Base-by-base conservation (phyloP, 1,140 invertebrate genomes). In the Drosophila busckii region DNA sequence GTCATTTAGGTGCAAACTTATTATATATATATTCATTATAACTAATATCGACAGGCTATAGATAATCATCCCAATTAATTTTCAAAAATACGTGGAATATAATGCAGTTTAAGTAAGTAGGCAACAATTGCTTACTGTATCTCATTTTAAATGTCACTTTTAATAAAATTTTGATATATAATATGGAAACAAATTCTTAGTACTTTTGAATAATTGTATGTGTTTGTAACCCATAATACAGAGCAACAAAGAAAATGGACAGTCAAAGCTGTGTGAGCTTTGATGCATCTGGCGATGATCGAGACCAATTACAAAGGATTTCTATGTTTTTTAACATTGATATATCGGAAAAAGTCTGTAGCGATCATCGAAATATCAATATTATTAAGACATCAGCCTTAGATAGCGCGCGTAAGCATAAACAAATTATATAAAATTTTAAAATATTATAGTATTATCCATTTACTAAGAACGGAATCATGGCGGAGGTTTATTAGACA, bases 311-410 rank as follows among this genome's bases (percentile, higher is more conserved):
- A 9, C 25, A 28, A 15, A 35, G 25, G 15, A 55, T 62, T 13
- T 75, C 55, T 12, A 54, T 75, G 64, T 61, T 58, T 34, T 66
- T 76, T 4, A 70, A 60, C 41, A 50, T 76, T 34, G 71, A 50
- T 32, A 37, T 78, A 22, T 66, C 42, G 16, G 38, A 55, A 9
- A 28, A 16, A 23, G 26, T 48, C 13, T 13, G 16, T 15, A 44
- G 34, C 10, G 34, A 44, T 9, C 48, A 46, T 28, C 37, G 13
- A 10, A 23, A 26, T 22, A 19, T 54, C 19, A 49, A 29, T 10
- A 40, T 13, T 1, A 8, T 23, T 20, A 34, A 52, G 25, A 6
- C 16, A 12, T 19, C 5, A 13, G 5, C 9, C 0, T 3, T 31
- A 23, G 35, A 41, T 23, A 38, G 10, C 10, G 26, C 23, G 6